Evolutionary conservation across 30 jellyfish, hydroid and myxozoan genomes (phyloP).

Genomic region (Turritopsis rubra): DNA sequence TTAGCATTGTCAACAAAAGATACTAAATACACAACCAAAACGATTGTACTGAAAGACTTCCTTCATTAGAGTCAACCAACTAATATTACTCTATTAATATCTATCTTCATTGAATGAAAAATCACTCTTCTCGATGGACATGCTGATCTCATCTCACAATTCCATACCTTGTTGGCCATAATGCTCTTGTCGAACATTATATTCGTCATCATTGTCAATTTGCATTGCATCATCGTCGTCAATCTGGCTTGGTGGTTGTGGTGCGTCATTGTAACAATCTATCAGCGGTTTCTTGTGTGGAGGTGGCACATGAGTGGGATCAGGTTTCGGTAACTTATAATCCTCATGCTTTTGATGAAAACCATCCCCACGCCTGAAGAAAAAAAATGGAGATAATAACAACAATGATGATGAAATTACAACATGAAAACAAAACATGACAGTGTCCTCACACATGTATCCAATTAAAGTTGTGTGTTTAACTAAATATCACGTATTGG

Average conservation of each 20-base stretch:
- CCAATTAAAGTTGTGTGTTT: too few relatives aligned
- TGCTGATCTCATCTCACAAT: not conserved
- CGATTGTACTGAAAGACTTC: not conserved
- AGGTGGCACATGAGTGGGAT: not conserved
- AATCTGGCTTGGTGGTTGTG: not conserved
- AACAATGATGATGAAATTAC: not conserved
- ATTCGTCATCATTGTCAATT: conserved; percentile 32
- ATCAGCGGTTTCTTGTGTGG: conserved; percentile 27
- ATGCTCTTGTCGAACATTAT: conserved; percentile 3
- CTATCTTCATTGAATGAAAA: too few relatives aligned
- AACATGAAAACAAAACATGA: not conserved
- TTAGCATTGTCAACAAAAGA: not conserved
- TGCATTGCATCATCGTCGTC: conserved; percentile 39
- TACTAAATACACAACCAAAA: not conserved
- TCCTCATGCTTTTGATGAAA: not conserved
- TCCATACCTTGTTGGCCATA: conserved; percentile 3
- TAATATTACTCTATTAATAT: too few relatives aligned
- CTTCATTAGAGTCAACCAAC: too few relatives aligned
- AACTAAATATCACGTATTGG: too few relatives aligned
- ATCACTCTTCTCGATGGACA: too few relatives aligned
- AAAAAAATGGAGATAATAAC: too few relatives aligned
- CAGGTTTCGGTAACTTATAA: not conserved
- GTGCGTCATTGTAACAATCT: not conserved
- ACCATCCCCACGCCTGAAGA: not conserved
- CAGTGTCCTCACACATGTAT: too few relatives aligned